Evolutionary conservation across 2,797 vertebrate species (phyloP).

Genomic region (Clarias fuscus): DNA sequence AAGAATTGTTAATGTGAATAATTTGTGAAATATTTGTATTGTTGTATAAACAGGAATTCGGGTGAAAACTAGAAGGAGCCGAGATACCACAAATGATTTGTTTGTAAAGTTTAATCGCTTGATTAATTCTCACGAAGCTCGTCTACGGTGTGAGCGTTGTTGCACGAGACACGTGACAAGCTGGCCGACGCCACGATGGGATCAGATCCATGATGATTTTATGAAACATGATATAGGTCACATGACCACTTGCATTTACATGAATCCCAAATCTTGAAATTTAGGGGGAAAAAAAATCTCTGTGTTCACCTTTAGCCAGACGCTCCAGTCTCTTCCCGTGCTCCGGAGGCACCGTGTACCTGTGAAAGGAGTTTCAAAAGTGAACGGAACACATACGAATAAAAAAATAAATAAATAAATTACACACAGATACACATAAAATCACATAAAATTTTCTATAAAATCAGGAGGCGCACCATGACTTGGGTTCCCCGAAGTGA

Average conservation of each 20-base stretch:
- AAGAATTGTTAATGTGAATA: not conserved
- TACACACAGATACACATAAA: not conserved
- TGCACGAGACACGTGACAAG: too few relatives aligned
- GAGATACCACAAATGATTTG: not conserved
- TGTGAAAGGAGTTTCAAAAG: conserved; percentile 54
- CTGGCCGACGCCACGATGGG: too few relatives aligned
- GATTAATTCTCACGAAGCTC: not conserved
- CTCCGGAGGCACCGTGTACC: conserved; percentile 93
- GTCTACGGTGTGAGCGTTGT: not conserved
- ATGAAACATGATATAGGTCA: not conserved
- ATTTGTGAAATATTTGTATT: not conserved
- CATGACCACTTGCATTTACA: not conserved
- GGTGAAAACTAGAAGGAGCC: not conserved
- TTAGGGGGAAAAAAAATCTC: not conserved
- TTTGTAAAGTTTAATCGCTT: too few relatives aligned
- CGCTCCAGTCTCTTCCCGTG: conserved; percentile 94
- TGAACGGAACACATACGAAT: not conserved
- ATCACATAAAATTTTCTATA: not conserved
- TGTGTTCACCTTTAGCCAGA: conserved; percentile 85
- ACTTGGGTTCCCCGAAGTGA: conserved; percentile 97
- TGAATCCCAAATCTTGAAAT: not conserved
- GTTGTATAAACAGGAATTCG: not conserved
- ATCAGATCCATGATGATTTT: too few relatives aligned
- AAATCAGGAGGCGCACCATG: conserved; percentile 78
- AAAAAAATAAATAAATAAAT: too few relatives aligned